Evolutionary conservation across 2,888 invertebrate genomes (phyloP), one percentile per base, ranked within the genome.

Genomic region (Panorpa germanica): DNA sequence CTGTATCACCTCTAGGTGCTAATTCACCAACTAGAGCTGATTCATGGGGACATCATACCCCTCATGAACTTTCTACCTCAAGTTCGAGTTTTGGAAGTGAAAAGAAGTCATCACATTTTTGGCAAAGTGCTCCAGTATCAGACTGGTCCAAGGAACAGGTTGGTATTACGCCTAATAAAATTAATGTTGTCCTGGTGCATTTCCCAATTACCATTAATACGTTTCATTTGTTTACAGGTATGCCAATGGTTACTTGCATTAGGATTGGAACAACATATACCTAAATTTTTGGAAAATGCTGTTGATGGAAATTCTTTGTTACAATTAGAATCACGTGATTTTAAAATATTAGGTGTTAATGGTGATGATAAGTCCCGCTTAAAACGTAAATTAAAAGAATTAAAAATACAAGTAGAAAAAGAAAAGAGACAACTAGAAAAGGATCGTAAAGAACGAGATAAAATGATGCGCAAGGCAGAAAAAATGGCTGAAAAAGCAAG

Each of bases 291-390:
- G 31, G 81, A 85, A 43, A 74, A 83, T 43, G 78, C 80, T 46
- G 78, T 96, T 30, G 83, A 82, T 52, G 96, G 96, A 12, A 65
- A 71, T 19, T 74, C 82, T 31, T 62, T 96, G 33, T 59, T 96
- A 25, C 72, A 80, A 38, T 62, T 96, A 31, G 90, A 91, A 48
- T 85, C 90, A 1, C 73, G 82, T 34, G 90, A 88, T 56, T 71
- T 96, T 39, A 96, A 95, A 60, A 68, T 75, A 39, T 63, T 83
- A 25, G 82, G 82, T 25, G 70, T 85, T 27, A 63, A 65, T 31
- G 68, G 71, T 20, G 78, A 82, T 35, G 83, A 85, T 52, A 83
- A 85, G 50, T 70, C 71, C 38, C 70, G 77, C 39, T 62, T 86
- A 48, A 86, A 86, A 53, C 65, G 82, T 22, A 80, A 81, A 49